phyloP scores from a whole-genome alignment of 2,113 vertebrate species.

The Carlito syrichta region DNA sequence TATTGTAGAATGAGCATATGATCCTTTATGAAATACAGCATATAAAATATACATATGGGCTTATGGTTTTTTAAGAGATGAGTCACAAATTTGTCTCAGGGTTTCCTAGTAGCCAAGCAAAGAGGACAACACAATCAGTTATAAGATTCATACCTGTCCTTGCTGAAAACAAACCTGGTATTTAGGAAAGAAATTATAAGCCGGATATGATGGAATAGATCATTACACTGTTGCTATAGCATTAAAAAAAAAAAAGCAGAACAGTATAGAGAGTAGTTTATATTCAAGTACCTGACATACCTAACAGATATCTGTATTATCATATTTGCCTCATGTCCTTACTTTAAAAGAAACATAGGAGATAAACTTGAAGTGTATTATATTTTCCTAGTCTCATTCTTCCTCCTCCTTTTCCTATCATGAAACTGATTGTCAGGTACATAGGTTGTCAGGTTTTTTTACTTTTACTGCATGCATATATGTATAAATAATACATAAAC shows the following conservation, averaged over 20 bases:
- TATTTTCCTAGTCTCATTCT: neutral
- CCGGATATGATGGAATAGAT: neutral
- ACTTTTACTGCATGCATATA: neutral
- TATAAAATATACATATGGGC: neutral
- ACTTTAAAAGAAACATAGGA: constrained; percentile 35
- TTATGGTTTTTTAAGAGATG: constrained; percentile 16
- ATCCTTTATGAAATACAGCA: neutral
- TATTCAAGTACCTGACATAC: neutral
- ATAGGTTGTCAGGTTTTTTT: neutral
- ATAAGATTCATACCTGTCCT: neutral
- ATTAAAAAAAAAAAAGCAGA: neutral
- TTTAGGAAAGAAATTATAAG: constrained; percentile 31
- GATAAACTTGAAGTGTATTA: neutral
- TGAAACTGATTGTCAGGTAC: neutral
- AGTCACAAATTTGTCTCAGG: constrained; percentile 1
- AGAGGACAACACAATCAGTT: neutral
- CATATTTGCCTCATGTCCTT: constrained; percentile 18
- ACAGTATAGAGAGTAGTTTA: neutral
- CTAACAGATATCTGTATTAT: neutral
- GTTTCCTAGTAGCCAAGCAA: neutral
- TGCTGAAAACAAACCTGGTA: constrained; percentile 1
- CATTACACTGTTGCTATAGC: neutral
- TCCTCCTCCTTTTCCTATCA: neutral
- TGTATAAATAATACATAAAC: constrained; percentile 31
- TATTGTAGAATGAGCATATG: neutral